Base-by-base conservation (phyloP, 2,888 invertebrate species). In the Eremobia ochroleuca region DNA sequence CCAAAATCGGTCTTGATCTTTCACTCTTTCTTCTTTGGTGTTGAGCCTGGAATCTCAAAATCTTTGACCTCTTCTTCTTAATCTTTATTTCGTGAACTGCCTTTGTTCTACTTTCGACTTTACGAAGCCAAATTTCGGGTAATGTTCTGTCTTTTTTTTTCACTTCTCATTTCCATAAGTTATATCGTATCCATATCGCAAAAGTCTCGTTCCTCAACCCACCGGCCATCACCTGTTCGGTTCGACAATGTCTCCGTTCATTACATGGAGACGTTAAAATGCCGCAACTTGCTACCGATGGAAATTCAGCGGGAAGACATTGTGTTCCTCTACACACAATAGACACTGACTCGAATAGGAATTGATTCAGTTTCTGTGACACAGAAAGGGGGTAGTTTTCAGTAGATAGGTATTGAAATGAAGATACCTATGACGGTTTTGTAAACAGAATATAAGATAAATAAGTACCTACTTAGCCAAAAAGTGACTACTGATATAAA, bases 161-260 rank as follows among this genome's bases (percentile, higher is more conserved):
- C 43, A 43, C 43, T 43, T 43, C 43, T 43, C 15, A 15, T 43
- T 43, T 43, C 40, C 13, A 13, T 43, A 43, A 3, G 40, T 43
- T 13, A 40, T 40, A 72, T 6, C 77, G 81, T 79, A 49, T 75
- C 2, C 1, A 65, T 13, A 78, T 72, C 84, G 77, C 43, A 55
- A 55, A 37, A 67, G 6, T 74, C 37, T 64, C 85, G 81, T 73
- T 25, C 69, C 61, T 55, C 74, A 25, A 31, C 13, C 82, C 74
- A 75, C 52, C 61, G 21, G 64, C 73, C 65, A 64, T 87, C 90
- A 89, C 88, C 88, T 88, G 89, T 79, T 81, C 90, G 82, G 89
- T 90, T 90, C 85, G 89, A 91, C 91, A 89, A 89, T 88, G 87
- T 87, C 89, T 78, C 91, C 85, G 88, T 92, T 92, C 92, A 92